A percentile compares a stretch with the other conserved stretches of the same genome.
These are phyloP conservation scores for Rugalucina vietnamica DNA, from an alignment of 2,888 invertebrate species.

Conservation along the genomic window DNA sequence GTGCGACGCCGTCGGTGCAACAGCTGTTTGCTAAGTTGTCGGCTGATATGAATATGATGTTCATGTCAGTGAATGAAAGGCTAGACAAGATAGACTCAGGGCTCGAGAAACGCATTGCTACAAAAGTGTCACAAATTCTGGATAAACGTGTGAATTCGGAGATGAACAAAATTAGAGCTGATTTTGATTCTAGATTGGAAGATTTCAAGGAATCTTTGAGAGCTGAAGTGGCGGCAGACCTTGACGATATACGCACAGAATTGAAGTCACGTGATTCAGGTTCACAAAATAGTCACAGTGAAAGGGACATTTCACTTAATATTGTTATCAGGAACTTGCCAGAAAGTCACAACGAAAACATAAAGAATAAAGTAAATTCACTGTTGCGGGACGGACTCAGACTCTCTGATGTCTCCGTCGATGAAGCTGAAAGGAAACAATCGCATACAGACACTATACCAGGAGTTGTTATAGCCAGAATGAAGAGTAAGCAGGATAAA, in stretches of 20 bases:
- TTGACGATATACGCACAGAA: too few species aligned
- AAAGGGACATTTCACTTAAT: background rate
- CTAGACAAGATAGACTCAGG: background rate
- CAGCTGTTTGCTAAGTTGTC: slow-evolving; percentile 23
- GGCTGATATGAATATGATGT: slow-evolving; percentile 27
- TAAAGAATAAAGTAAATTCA: background rate
- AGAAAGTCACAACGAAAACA: background rate
- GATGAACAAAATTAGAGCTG: too few species aligned
- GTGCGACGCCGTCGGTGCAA: slow-evolving; percentile 5
- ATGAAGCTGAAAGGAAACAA: background rate
- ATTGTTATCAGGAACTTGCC: background rate
- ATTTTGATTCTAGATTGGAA: too few species aligned
- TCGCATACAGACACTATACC: too few species aligned
- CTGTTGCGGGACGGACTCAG: background rate
- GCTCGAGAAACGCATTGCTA: background rate
- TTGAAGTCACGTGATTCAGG: too few species aligned
- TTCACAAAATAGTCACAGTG: too few species aligned
- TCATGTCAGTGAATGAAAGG: slow-evolving; percentile 19
- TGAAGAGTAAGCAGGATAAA: too few species aligned
- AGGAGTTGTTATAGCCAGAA: too few species aligned
- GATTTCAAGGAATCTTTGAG: too few species aligned
- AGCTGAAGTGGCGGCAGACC: too few species aligned
- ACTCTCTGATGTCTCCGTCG: background rate
- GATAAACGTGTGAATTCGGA: too few species aligned
- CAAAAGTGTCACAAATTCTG: too few species aligned